phyloP scores from a whole-genome alignment of 2,888 invertebrate genomes.

The Pseudanteris insignis region DNA sequence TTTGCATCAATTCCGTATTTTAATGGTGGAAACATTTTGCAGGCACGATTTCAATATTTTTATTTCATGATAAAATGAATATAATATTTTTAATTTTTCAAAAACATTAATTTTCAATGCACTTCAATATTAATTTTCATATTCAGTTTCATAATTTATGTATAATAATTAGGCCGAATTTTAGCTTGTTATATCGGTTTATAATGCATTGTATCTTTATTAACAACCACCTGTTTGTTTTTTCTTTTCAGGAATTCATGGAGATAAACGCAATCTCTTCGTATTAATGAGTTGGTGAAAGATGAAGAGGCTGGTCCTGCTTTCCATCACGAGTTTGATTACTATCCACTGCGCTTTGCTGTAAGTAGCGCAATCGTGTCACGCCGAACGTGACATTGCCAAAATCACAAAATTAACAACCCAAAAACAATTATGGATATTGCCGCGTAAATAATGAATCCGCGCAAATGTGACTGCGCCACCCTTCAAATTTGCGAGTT shows the following conservation, averaged over 20 bases:
- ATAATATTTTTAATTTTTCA: too few species aligned
- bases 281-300: constrained; percentile 54
- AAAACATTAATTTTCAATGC: too few species aligned
- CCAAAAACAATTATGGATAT: constrained; percentile 23
- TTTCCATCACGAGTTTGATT: constrained; percentile 56
- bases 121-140: too few species aligned
- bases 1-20: too few species aligned
- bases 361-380: constrained; percentile 49
- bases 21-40: too few species aligned
- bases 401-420: constrained; percentile 8
- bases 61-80: too few species aligned
- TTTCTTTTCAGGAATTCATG: constrained; percentile 30
- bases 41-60: too few species aligned
- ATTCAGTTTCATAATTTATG: too few species aligned
- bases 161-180: too few species aligned
- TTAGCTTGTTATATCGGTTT: too few species aligned
- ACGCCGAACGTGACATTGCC: background rate
- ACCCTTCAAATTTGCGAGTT: constrained; percentile 9
- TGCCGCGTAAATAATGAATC: constrained; percentile 19
- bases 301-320: constrained; percentile 56
- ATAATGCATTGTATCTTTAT: too few species aligned
- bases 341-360: constrained; percentile 54
- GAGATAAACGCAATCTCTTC: constrained; percentile 42
- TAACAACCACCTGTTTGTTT: too few species aligned
- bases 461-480: constrained; percentile 1